Base-by-base conservation (phyloP, 2,113 vertebrate species). In the Ascaphus truei region DNA sequence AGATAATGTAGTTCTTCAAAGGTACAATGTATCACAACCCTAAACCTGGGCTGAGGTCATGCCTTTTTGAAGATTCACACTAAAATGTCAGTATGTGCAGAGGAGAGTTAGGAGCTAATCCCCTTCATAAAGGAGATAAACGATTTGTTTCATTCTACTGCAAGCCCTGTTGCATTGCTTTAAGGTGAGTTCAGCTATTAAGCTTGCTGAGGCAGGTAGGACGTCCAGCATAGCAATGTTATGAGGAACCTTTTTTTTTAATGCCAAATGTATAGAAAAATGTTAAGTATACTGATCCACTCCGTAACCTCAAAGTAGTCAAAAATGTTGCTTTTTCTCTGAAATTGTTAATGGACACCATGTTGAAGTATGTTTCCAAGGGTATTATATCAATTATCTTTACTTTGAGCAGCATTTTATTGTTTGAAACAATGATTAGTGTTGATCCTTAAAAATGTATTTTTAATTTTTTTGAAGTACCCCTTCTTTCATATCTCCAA, bases 41-140 rank as follows among this genome's bases (percentile, higher is more conserved):
- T 57, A 68, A 68, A 68, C 65, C 65, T 58, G 30, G 65, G 65
- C 53, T 68, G 65, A 68, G 65, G 65, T 68, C 65, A 68, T 68
- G 65, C 27, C 53, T 58, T 68, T 58, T 48, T 68, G 65, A 68
- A 68, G 65, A 58, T 58, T 47, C 65, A 47, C 41, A 48, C 65
- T 68, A 68, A 68, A 68, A 68, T 58, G 65, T 57, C 53, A 68
- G 53, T 12, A 48, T 58, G 65, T 55, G 65, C 65, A 58, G 16
- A 58, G 43, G 65, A 68, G 63, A 55, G 65, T 58, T 48, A 50
- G 65, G n/a, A 68, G 65, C 53, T 68, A 68, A 68, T 68, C 65
- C 65, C 45, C 53, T 48, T 48, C 53, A 68, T 68, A 58, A 68
- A 68, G 33, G 65, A 58, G 53, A 58, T 68, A 48, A 65, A 66